These are phyloP conservation scores for Eurystomus gularis DNA, from an alignment of 2,113 vertebrate species.

Conservation along the genomic window DNA sequence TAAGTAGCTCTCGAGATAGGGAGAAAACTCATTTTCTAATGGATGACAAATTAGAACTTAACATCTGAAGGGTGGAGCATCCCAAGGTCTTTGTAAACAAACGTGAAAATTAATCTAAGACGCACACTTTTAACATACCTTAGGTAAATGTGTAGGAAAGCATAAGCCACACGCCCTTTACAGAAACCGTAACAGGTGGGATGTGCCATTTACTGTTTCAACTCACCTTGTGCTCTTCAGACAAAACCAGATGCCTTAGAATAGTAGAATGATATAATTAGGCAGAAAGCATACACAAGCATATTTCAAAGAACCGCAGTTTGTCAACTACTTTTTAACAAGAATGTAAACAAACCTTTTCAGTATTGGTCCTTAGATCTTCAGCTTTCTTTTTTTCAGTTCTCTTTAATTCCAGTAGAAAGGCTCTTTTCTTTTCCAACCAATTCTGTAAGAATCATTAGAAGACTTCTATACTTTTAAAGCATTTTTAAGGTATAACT, in stretches of 20 bases:
- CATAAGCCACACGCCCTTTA: not conserved
- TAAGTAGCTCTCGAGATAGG: not conserved
- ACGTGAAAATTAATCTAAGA: not conserved
- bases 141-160: not conserved
- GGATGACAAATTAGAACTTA: not conserved
- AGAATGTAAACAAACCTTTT: constrained; percentile 73
- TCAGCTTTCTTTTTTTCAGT: constrained; percentile 83
- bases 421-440: constrained; percentile 87
- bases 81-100: not conserved
- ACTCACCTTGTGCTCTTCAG: fast-evolving
- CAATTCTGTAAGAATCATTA: constrained; percentile 81
- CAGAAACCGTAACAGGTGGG: not conserved
- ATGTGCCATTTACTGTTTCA: not conserved
- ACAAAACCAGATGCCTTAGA: not conserved
- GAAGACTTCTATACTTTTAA: not conserved
- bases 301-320: not conserved
- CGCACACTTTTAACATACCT: not conserved
- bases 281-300: not conserved
- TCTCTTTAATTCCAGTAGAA: constrained; percentile 72
- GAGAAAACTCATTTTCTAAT: not conserved
- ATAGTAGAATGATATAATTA: not conserved
- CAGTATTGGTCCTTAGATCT: constrained; percentile 75
- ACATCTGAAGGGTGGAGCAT: not conserved
- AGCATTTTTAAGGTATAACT: not conserved
- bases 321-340: not conserved